Conservation (phyloP, 2,888 invertebrate genomes). For the Ectobius pallidus region DNA sequence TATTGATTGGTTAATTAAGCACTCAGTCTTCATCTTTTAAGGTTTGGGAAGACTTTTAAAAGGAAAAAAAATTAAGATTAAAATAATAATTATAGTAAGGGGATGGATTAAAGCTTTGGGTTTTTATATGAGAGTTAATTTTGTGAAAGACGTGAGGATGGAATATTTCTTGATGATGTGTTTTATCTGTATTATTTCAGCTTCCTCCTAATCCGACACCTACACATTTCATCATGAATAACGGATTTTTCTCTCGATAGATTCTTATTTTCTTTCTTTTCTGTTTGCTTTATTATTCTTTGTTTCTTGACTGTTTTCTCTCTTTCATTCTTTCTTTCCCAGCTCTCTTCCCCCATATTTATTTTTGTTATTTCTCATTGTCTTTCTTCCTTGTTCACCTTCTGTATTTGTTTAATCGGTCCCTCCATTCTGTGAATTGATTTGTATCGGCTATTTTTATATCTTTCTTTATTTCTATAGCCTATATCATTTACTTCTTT, state of each 20-base stretch:
- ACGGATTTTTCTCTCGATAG: no score
- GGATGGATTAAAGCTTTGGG: neutral
- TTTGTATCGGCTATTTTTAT: no score
- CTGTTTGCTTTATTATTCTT: neutral
- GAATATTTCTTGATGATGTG: neutral
- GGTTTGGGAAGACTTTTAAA: conserved; percentile 2
- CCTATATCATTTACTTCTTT: no score
- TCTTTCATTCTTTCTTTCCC: neutral
- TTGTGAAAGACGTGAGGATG: neutral
- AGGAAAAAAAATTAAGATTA: conserved; percentile 20
- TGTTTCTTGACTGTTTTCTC: neutral
- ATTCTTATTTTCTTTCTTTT: neutral
- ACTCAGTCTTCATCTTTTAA: conserved; percentile 16
- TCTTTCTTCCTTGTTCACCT: neutral
- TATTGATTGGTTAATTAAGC: conserved; percentile 44
- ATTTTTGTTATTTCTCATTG: neutral
- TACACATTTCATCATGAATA: no score
- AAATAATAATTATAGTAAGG: conserved; percentile 12
- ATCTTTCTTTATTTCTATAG: no score
- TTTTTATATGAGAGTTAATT: neutral
- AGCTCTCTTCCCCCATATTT: neutral
- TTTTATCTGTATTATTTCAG: neutral
- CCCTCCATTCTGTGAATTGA: no score
- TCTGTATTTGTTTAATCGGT: no score
- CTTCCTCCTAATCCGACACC: no score